Conservation (phyloP, 1,140 invertebrate species). For the Sarcophaga bullata region DNA sequence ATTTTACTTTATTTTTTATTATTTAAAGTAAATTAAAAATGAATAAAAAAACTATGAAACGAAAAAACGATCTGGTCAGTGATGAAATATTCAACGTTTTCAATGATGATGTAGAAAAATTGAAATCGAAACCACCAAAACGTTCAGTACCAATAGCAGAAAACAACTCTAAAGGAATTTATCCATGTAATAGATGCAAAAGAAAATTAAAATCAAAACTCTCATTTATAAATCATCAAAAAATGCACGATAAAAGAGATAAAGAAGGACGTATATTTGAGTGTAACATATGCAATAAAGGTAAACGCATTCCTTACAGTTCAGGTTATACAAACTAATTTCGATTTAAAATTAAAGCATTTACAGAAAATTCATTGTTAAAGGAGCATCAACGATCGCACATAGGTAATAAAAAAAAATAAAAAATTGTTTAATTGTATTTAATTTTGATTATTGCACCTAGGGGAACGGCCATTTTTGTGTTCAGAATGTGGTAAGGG, state of each 20-base stretch:
- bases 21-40: conserved; percentile 15
- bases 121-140: neutral
- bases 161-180: neutral
- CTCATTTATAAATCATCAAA: conserved; percentile 9
- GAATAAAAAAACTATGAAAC: neutral
- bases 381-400: conserved; percentile 72
- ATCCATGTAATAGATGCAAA: conserved; percentile 14
- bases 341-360: conserved; percentile 55
- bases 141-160: neutral
- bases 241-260: neutral
- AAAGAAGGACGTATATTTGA: conserved; percentile 16
- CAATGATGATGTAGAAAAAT: neutral
- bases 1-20: conserved; percentile 11
- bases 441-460: conserved; percentile 2
- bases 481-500: conserved; percentile 74
- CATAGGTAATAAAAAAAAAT: conserved; percentile 49
- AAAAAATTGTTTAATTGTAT: neutral
- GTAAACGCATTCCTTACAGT: neutral
- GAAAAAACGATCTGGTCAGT: neutral
- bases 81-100: conserved; percentile 15
- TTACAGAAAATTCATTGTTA: conserved; percentile 66
- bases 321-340: neutral
- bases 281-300: conserved; percentile 28
- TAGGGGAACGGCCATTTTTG: conserved; percentile 72
- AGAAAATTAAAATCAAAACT: conserved; percentile 1